These are phyloP conservation scores for Poecilobothrus nobilitatus DNA, from an alignment of 2,888 invertebrate genomes.

Conservation along the genomic window DNA sequence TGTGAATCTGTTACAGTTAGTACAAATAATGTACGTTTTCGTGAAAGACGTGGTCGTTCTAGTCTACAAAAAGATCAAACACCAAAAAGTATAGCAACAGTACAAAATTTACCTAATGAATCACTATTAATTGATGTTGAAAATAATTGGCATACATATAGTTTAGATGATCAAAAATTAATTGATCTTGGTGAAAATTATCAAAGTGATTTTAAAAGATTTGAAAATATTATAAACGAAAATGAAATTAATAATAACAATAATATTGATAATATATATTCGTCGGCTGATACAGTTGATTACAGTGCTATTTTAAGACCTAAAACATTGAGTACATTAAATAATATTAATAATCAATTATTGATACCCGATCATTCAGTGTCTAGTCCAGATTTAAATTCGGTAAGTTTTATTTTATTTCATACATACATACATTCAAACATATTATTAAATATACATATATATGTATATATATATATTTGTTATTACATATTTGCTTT, in stretches of 20 bases:
- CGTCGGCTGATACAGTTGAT: not conserved
- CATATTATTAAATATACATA: no score
- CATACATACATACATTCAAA: no score
- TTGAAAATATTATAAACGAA: not conserved
- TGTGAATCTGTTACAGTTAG: not conserved
- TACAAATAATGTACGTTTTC: slow-evolving; percentile 15
- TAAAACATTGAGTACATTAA: no score
- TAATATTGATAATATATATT: not conserved
- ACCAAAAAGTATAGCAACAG: not conserved
- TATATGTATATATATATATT: no score
- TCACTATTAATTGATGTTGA: not conserved
- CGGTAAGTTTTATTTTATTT: no score
- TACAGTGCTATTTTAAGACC: not conserved
- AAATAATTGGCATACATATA: not conserved
- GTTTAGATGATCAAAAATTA: slow-evolving; percentile 8
- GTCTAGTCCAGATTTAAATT: no score
- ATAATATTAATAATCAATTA: no score
- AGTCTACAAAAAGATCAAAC: not conserved
- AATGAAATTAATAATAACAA: not conserved
- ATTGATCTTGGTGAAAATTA: not conserved
- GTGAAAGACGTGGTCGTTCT: slow-evolving; percentile 12
- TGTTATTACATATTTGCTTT: no score
- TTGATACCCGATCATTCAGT: no score
- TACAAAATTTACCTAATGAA: no score
- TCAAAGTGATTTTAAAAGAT: not conserved